phyloP scores from a whole-genome alignment of 2,888 invertebrate species.

The Drosophila demipolita region DNA sequence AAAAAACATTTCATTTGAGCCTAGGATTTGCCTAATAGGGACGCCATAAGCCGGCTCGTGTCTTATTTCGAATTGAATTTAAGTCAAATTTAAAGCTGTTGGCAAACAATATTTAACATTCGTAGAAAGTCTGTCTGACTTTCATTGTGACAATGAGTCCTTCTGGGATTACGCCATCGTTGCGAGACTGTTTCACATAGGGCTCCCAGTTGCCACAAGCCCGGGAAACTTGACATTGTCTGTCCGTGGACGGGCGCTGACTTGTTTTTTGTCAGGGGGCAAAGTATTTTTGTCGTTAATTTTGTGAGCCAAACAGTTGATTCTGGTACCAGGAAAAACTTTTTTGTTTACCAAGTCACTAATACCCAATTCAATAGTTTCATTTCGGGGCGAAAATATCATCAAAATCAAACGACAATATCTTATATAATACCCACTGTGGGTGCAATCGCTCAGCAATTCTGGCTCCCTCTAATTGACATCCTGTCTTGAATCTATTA shows the following conservation, averaged over 20 bases:
- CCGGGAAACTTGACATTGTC: not conserved
- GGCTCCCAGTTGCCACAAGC: not conserved
- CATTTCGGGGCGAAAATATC: not conserved
- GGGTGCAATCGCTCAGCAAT: not conserved
- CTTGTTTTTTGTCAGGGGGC: conserved; percentile 5
- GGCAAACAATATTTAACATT: conserved; percentile 49
- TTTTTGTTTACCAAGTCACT: not conserved
- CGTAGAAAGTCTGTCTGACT: conserved; percentile 39
- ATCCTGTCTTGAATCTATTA: conserved; percentile 10
- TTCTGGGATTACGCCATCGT: conserved; percentile 33
- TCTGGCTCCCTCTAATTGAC: not conserved
- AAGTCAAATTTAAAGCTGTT: conserved; percentile 45
- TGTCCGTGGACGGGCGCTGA: conserved; percentile 4
- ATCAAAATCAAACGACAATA: not conserved
- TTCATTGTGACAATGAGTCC: conserved; percentile 18
- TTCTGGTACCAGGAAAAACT: not conserved
- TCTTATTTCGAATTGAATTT: conserved; percentile 39
- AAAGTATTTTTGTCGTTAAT: not conserved
- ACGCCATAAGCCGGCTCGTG: not conserved
- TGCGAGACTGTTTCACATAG: conserved; percentile 15
- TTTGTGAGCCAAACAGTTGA: not conserved
- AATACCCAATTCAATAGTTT: not conserved
- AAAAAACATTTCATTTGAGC: conserved; percentile 26
- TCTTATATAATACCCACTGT: too few species aligned
- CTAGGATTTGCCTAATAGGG: conserved; percentile 39